Evolutionary conservation across 2,888 invertebrate genomes (phyloP).

Genomic region (Protophormia terraenovae): DNA sequence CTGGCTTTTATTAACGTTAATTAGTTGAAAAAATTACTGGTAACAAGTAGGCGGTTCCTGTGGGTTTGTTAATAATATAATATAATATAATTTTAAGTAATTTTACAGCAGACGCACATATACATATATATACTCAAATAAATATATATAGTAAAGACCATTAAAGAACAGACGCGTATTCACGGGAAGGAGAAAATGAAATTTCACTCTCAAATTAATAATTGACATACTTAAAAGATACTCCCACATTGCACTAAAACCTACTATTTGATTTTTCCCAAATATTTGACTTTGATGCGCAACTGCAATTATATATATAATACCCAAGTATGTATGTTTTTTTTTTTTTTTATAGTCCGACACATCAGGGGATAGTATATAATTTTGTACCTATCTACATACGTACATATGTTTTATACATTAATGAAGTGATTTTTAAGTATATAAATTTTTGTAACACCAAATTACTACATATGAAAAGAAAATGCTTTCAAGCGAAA

Average conservation of each 20-base stretch:
- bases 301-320: too few species aligned
- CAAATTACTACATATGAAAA: neutral
- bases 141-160: neutral
- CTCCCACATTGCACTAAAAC: too few species aligned
- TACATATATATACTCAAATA: neutral
- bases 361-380: too few species aligned
- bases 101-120: neutral
- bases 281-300: too few species aligned
- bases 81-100: neutral
- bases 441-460: neutral
- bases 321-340: too few species aligned
- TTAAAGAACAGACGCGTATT: too few species aligned
- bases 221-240: too few species aligned
- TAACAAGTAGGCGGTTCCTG: neutral
- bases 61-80: neutral
- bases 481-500: neutral
- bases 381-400: too few species aligned
- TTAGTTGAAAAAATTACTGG: conserved; percentile 13
- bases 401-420: neutral
- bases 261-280: too few species aligned
- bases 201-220: too few species aligned
- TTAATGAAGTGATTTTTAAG: neutral
- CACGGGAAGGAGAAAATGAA: too few species aligned
- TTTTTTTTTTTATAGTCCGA: too few species aligned
- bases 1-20: conserved; percentile 21